Percentiles rank a stretch among this genome's conserved stretches.
Conservation (phyloP, 2,797 vertebrate genomes). For the Trachops cirrhosus region DNA sequence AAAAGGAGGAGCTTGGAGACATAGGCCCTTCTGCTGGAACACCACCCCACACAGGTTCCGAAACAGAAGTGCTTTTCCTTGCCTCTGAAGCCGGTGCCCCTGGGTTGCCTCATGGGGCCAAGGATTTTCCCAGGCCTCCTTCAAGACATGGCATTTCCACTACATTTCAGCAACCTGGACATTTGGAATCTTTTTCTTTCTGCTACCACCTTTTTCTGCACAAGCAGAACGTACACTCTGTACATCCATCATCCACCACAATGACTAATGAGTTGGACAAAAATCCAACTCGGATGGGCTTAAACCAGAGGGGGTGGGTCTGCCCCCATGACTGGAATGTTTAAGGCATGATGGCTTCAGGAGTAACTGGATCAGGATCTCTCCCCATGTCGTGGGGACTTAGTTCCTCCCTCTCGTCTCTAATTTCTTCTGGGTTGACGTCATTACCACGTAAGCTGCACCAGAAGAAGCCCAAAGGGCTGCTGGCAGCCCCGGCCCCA, state of each 20-base stretch:
- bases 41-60: neutral
- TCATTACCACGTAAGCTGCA: neutral
- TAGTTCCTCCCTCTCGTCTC: neutral
- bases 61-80: neutral
- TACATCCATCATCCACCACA: too few species aligned
- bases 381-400: neutral
- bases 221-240: fast-evolving
- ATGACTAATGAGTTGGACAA: too few species aligned
- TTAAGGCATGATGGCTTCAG: neutral
- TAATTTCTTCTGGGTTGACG: neutral
- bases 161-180: neutral
- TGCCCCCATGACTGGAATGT: neutral
- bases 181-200: neutral
- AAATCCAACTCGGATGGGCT: neutral
- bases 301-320: neutral
- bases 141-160: neutral
- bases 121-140: neutral
- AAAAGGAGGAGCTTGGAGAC: neutral
- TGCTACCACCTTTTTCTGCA: neutral
- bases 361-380: neutral
- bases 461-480: neutral
- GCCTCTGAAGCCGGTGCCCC: neutral
- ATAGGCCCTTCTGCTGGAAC: too few species aligned
- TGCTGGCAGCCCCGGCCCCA: neutral
- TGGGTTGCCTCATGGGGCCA: fast-evolving